phyloP scores from a whole-genome alignment of 1,140 invertebrate species.

The Hyposmocoma kahamanoa region DNA sequence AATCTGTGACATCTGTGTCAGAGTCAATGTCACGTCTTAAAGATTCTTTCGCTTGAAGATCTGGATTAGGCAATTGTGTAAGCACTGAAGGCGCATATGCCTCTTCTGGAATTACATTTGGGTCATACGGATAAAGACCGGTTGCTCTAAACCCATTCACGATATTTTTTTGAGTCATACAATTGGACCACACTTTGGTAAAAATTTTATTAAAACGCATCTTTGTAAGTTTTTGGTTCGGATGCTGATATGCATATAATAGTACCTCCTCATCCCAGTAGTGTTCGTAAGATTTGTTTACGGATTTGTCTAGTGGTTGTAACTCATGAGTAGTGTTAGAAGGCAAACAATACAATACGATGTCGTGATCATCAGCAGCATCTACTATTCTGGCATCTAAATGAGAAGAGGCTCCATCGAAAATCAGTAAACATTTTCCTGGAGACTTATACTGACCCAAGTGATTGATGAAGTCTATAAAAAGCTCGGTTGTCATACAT shows the following conservation, averaged over 20 bases:
- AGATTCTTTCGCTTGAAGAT: slow-evolving; percentile 5
- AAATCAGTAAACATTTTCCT: slow-evolving; percentile 40
- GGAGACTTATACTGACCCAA: slow-evolving; percentile 32
- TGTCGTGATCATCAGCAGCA: slow-evolving; percentile 32
- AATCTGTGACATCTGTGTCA: slow-evolving; percentile 6
- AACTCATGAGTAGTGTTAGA: slow-evolving; percentile 54
- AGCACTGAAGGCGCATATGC: slow-evolving; percentile 30
- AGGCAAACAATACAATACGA: slow-evolving; percentile 47
- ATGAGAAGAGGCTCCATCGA: slow-evolving; percentile 49
- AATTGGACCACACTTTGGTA: slow-evolving; percentile 1
- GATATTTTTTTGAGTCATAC: slow-evolving; percentile 19
- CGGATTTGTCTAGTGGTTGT: slow-evolving; percentile 47
- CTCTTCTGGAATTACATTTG: slow-evolving; percentile 30
- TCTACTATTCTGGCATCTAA: slow-evolving; percentile 37
- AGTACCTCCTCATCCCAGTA: slow-evolving; percentile 34
- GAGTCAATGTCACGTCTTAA: slow-evolving; percentile 5
- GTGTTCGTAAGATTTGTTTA: slow-evolving; percentile 34
- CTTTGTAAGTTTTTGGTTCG: background rate
- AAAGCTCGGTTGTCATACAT: slow-evolving; percentile 42
- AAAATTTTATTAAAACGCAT: background rate
- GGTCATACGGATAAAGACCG: slow-evolving; percentile 32
- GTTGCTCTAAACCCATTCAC: slow-evolving; percentile 32
- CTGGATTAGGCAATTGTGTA: slow-evolving; percentile 9
- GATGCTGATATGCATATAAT: background rate
- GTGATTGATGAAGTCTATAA: slow-evolving; percentile 41